Evolutionary conservation across 2,888 invertebrate species (phyloP), one percentile per base, ranked within the genome.

Genomic region (Yponomeuta malinellus): DNA sequence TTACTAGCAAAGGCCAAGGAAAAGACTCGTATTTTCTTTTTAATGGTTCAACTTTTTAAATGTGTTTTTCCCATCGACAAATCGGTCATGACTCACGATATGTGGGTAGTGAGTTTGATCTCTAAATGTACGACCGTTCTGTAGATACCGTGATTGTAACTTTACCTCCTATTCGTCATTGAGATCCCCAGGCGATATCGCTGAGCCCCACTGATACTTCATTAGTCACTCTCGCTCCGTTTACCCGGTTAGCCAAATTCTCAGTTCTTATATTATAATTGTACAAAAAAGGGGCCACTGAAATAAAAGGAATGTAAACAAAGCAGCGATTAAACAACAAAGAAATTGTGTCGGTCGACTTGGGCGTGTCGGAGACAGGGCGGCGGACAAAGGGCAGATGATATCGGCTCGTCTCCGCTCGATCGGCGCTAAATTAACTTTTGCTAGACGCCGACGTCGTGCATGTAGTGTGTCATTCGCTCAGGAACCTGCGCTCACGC

Each of bases 351-450:
- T 59, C 52, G 52, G 15, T 15, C 52, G 1, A 59, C 52, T 59
- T 15, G 52, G 52, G 70, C 72, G 66, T 72, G 43, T 71, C 63
- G 59, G 52, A 59, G 52, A 12, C 52, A 68, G 72, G 73, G 73
- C 71, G 72, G 70, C 73, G 75, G 74, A 79, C 76, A 78, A 77
- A 79, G 75, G 75, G 73, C 78, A 78, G 76, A 78, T 73, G 75
- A 73, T 74, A 72, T 72, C 70, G 71, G 72, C 72, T 63, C 70
- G 72, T 72, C 64, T 71, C 71, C 72, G 72, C 71, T 73, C 76
- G 75, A 77, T 78, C 77, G 75, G 71, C 74, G 74, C 74, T 74
- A 79, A 80, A 81, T 82, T 81, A 79, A 79, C 76, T 76, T 77
- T 75, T 74, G 76, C 77, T 74, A 74, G 74, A 76, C 75, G 29